Evolutionary conservation across 2,888 invertebrate species (phyloP).

Genomic region (Endomychus coccineus): DNA sequence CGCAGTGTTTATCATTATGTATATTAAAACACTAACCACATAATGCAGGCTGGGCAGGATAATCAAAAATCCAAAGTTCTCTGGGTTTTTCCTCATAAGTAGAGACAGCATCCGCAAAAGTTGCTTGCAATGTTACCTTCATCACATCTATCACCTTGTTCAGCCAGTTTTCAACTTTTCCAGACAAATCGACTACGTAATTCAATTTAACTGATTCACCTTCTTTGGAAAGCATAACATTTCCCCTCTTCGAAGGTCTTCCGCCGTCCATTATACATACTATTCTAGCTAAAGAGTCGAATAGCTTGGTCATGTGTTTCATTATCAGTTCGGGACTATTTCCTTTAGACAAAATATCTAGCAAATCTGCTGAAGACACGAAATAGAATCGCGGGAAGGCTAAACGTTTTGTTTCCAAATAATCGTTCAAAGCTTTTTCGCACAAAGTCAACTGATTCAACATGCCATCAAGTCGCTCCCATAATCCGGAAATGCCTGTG

Average conservation of each 20-base stretch:
- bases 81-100: constrained; percentile 84
- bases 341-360: constrained; percentile 72
- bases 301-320: constrained; percentile 82
- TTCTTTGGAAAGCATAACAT: constrained; percentile 83
- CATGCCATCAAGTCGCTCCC: constrained; percentile 67
- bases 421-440: constrained; percentile 91
- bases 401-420: constrained; percentile 87
- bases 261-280: constrained; percentile 55
- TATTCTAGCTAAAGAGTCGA: constrained; percentile 80
- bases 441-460: constrained; percentile 71
- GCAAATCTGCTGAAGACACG: constrained; percentile 85
- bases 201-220: constrained; percentile 59
- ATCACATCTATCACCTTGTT: constrained; percentile 80
- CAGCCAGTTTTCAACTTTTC: constrained; percentile 88
- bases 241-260: constrained; percentile 54
- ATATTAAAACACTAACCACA: constrained; percentile 51
- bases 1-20: no score
- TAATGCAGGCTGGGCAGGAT: constrained; percentile 83
- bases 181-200: constrained; percentile 78
- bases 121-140: constrained; percentile 69
- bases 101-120: constrained; percentile 70
- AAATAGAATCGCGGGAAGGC: constrained; percentile 97
- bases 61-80: constrained; percentile 88
- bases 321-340: constrained; percentile 77
- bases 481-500: constrained; percentile 63